A percentile compares a stretch with the other conserved stretches of the same genome.
Evolutionary conservation across 1,140 invertebrate species (phyloP).

Genomic region (Metaphire vulgaris): DNA sequence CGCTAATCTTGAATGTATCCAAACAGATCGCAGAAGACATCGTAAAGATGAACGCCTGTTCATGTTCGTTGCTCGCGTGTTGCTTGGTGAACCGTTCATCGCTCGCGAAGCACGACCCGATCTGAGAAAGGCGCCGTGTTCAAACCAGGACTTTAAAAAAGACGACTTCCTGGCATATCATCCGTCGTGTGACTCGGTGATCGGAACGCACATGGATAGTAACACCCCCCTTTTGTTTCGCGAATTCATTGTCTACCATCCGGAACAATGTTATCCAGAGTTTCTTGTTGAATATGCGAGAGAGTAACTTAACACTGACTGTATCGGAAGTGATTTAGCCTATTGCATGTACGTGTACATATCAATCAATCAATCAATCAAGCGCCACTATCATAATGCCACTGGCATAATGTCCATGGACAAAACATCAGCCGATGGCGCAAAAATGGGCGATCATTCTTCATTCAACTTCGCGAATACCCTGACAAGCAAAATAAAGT

Average conservation of each 20-base stretch:
- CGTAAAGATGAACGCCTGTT: too few relatives aligned
- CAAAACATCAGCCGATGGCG: too few relatives aligned
- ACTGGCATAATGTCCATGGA: too few relatives aligned
- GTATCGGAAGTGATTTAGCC: too few relatives aligned
- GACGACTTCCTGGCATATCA: background rate
- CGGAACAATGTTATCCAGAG: slow-evolving; percentile 15
- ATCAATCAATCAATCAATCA: too few relatives aligned
- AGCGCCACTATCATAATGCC: too few relatives aligned
- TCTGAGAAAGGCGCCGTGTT: background rate
- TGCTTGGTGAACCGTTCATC: slow-evolving; percentile 6
- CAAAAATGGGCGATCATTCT: too few relatives aligned
- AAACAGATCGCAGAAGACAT: background rate
- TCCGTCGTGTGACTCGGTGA: slow-evolving; percentile 15
- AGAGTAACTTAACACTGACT: too few relatives aligned
- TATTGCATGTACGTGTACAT: too few relatives aligned
- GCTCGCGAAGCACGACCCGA: background rate
- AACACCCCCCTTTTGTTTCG: background rate
- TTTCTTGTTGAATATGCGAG: slow-evolving; percentile 16
- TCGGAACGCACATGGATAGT: slow-evolving; percentile 11
- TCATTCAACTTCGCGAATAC: too few relatives aligned
- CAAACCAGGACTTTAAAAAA: background rate
- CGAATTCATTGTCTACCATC: slow-evolving; percentile 22
- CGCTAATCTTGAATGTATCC: too few relatives aligned
- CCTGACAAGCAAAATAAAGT: too few relatives aligned
- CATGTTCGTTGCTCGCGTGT: slow-evolving; percentile 12